Conservation (phyloP, 2,797 vertebrate species). For the Alauda arvensis region DNA sequence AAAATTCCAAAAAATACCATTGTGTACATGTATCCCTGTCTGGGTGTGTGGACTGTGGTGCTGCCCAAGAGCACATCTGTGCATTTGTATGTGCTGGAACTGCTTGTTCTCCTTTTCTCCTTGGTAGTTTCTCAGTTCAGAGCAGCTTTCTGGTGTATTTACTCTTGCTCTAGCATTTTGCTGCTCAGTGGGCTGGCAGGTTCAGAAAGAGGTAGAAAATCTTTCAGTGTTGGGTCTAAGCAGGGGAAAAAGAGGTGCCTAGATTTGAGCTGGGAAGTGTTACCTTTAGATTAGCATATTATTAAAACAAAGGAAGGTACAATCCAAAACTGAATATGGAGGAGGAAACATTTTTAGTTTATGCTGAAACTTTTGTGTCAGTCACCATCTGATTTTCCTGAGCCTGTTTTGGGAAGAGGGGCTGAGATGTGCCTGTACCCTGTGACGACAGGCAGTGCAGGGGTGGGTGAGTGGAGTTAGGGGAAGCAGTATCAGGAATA, state of each 20-base stretch:
- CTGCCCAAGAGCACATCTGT: not conserved
- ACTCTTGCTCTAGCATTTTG: rapidly evolving
- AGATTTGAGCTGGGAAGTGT: not conserved
- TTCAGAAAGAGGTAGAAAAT: not conserved
- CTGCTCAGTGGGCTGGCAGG: not conserved
- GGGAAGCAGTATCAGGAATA: not conserved
- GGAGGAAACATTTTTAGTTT: not conserved
- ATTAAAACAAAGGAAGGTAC: not conserved
- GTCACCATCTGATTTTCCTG: not conserved
- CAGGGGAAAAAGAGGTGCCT: not conserved
- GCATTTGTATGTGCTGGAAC: not conserved
- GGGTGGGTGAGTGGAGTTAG: not conserved
- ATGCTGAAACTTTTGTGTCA: not conserved
- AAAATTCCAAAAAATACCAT: rapidly evolving
- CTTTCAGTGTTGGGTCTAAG: not conserved
- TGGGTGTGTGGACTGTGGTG: not conserved
- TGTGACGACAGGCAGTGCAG: not conserved
- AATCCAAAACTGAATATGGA: not conserved
- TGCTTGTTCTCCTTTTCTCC: not conserved
- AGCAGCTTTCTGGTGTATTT: not conserved
- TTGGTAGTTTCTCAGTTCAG: not conserved
- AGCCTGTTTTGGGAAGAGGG: not conserved
- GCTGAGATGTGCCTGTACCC: not conserved
- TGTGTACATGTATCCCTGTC: rapidly evolving
- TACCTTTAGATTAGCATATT: not conserved